Evolutionary conservation across 2,797 vertebrate genomes (phyloP), one percentile per base, ranked within the genome.

Genomic region (Syncerus caffer): DNA sequence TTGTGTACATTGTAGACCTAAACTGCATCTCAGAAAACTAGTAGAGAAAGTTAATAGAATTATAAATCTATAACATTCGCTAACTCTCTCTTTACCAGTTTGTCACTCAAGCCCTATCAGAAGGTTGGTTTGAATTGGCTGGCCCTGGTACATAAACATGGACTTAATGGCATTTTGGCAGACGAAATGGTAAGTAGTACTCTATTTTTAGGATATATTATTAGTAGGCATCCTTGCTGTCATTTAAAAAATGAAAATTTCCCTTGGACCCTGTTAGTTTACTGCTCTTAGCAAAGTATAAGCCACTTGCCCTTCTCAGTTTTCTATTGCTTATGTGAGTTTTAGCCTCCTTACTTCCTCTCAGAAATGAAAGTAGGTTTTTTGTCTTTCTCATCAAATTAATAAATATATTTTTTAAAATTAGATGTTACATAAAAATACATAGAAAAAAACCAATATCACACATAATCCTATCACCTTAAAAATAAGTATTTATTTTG

Each of bases 41-140:
- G 76, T 58, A 25, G 25, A 85, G 51, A 95, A 97, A 91, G 83
- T 7, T 50, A n/a, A 53, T 34, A 96, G 86, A 89, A 67, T 50
- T 95, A 83, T 60, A 93, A 86, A 86, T 93, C 50, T 91, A 2
- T 96, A 93, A 87, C 93, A 82, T 84, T 88, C 19, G 29, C 12
- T 93, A 85, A 25, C 53, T 97, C 13, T 96, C 92, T 98, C 27
- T 95, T 98, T 94, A 60, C 97, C 98, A 99, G 99, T 97, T 98
- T 99, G 71, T 97, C 99, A 94, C 98, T 99, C 67, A 99, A 99
- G 97, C 99, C 99, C 0, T 99, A 99, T 99, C 99, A 99, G 99
- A 98, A 99, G 96, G 99, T 99, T 97, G 99, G 99, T 94, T 99
- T 99, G 92, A 99, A 99, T 97, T 99, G 99, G 99, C 98, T 99